These are phyloP conservation scores for Acrocyrtus sp. DNA, from an alignment of 2,888 invertebrate species.

Conservation along the genomic window DNA sequence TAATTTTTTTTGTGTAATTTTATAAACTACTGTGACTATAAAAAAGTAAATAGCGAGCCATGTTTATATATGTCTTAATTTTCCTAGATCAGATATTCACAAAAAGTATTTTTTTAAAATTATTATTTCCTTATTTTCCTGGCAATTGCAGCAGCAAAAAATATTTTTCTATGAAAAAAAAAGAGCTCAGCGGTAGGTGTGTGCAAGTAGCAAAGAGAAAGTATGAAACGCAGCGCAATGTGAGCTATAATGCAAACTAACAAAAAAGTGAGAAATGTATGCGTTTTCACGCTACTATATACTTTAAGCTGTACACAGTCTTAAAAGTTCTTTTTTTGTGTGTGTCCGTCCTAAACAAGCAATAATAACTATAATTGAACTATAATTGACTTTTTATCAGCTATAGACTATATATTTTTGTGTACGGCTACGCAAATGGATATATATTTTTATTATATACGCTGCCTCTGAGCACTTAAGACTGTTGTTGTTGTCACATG, in stretches of 20 bases:
- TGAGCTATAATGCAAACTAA: not conserved
- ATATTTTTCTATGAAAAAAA: no score
- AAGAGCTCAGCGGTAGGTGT: slow-evolving; percentile 50
- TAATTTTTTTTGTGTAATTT: slow-evolving; percentile 16
- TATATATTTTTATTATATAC: no score
- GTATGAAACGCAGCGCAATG: no score
- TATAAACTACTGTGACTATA: slow-evolving; percentile 9
- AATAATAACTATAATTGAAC: not conserved
- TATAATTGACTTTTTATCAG: not conserved
- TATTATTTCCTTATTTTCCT: slow-evolving; percentile 26
- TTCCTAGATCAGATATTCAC: slow-evolving; percentile 33
- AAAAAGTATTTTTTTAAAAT: slow-evolving; percentile 7
- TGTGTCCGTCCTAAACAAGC: slow-evolving; percentile 8
- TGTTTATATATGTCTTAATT: no score
- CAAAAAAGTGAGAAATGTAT: not conserved
- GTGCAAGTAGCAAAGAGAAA: slow-evolving; percentile 27
- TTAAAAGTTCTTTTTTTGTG: slow-evolving; percentile 11
- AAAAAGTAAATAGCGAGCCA: slow-evolving; percentile 9
- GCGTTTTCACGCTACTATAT: not conserved
- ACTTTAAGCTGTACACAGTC: not conserved
- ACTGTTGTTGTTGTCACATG: slow-evolving; percentile 32
- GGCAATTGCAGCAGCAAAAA: slow-evolving; percentile 46
- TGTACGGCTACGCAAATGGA: slow-evolving; percentile 3
- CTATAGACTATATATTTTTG: not conserved
- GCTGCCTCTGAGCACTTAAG: slow-evolving; percentile 44